Conservation (phyloP, 2,888 invertebrate species). For the Acanthosoma haemorrhoidale region DNA sequence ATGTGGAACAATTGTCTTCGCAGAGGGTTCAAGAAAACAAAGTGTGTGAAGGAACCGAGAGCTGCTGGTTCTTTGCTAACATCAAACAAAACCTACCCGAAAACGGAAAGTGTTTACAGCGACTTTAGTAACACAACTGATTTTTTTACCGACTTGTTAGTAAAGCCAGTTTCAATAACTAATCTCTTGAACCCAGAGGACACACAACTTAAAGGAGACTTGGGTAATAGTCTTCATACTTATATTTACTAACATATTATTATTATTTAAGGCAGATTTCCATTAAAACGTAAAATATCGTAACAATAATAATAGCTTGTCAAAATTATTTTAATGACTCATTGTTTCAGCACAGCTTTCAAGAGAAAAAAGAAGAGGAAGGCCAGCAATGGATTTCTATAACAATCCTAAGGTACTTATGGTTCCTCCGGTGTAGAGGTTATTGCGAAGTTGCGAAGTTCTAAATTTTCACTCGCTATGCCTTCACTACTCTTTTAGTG, state of each 20-base stretch:
- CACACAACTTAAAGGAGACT: background rate
- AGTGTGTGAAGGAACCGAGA: background rate
- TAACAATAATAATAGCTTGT: too few relatives aligned
- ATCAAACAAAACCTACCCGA: background rate
- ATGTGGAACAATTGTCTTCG: too few relatives aligned
- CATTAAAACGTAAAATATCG: background rate
- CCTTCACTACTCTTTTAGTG: too few relatives aligned
- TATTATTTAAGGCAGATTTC: background rate
- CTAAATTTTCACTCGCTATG: too few relatives aligned
- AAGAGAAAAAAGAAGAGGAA: conserved; percentile 3
- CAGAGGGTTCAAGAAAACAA: background rate
- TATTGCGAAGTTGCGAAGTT: too few relatives aligned
- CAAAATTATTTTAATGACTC: too few relatives aligned
- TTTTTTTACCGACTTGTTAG: background rate
- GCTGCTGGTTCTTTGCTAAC: too few relatives aligned
- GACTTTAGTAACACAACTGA: background rate
- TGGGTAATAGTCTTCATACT: background rate
- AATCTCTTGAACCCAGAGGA: background rate
- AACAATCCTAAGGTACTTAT: background rate
- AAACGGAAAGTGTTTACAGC: background rate
- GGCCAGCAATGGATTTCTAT: background rate
- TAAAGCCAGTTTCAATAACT: background rate
- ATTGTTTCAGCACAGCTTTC: conserved; percentile 3
- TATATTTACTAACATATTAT: too few relatives aligned
- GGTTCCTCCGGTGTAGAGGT: too few relatives aligned